Evolutionary conservation across 1,140 invertebrate genomes (phyloP).

Genomic region (Danaus plexippus): DNA sequence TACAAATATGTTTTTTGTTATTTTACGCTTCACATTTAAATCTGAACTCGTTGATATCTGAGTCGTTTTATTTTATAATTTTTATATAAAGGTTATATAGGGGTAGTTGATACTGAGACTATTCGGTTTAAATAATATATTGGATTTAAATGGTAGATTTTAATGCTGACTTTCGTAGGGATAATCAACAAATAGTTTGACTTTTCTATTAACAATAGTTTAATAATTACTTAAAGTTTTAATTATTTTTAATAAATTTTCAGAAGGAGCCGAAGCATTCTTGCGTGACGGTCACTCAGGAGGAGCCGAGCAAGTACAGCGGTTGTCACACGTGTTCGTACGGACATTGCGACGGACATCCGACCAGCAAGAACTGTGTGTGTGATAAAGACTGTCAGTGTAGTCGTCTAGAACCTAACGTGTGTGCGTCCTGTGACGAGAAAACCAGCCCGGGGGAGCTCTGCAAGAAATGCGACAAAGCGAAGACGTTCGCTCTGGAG

Average conservation of each 20-base stretch:
- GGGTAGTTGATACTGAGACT: too few relatives aligned
- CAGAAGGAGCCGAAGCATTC: constrained; percentile 56
- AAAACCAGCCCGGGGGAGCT: constrained; percentile 25
- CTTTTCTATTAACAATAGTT: too few relatives aligned
- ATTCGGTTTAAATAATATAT: too few relatives aligned
- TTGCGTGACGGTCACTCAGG: constrained; percentile 26
- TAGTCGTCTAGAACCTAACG: constrained; percentile 27
- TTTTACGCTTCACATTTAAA: too few relatives aligned
- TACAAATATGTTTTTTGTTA: too few relatives aligned
- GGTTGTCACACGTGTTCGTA: constrained; percentile 46
- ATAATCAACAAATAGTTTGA: too few relatives aligned
- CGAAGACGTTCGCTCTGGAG: constrained; percentile 74
- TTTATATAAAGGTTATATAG: too few relatives aligned
- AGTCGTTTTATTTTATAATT: too few relatives aligned
- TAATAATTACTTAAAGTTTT: too few relatives aligned
- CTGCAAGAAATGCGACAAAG: constrained; percentile 61
- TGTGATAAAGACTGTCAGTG: constrained; percentile 37
- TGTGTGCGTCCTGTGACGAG: constrained; percentile 44
- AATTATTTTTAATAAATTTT: constrained; percentile 13
- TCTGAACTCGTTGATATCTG: too few relatives aligned
- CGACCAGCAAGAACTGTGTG: constrained; percentile 17
- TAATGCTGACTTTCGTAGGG: too few relatives aligned
- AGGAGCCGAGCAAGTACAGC: constrained; percentile 39
- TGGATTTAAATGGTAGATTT: too few relatives aligned
- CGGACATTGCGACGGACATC: constrained; percentile 54